Evolutionary conservation across 2,888 invertebrate genomes (phyloP), one percentile per base, ranked within the genome.

Genomic region (Caenorhabditis auriculariae): DNA sequence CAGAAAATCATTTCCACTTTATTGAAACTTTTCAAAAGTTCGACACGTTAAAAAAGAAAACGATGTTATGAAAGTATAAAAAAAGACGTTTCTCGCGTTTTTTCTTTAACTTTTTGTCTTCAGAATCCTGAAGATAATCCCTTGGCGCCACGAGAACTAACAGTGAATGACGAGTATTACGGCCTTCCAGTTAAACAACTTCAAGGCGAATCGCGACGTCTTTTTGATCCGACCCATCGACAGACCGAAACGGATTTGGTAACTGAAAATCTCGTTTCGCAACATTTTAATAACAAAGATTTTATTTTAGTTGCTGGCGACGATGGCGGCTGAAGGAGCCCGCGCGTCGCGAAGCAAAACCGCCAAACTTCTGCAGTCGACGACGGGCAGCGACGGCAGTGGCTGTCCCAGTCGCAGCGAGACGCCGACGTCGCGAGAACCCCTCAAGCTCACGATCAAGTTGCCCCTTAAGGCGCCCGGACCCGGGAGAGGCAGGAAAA

Each of bases 171-270:
- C 32, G 38, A 15, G 28, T 50, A 39, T 17, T 50, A 50, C 27
- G 50, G 50, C 12, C 21, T 17, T 19, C 24, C 26, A 3, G 50
- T 50, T n/a, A 27, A 26, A 50, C 29, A 50, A 27, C 19, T 50
- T 6, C 38, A 26, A 39, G 50, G 50, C 24, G 50, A 50, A 28
- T 39, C 38, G 9, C 38, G 21, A 39, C 6, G 41, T 24, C 24
- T 50, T 3, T 39, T 39, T 27, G 50, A 50, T 28, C 50, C 50
- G 17, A 27, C 50, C n/a, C 50, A 50, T 41, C 15, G n/a, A 19
- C 50, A 39, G 28, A 38, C 50, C 2, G 19, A 38, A 15, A 50
- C 50, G 12, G 50, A 50, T 27, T 41, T 50, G 35, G 48, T 48
- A 48, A 21, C 35, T 32, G 35, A 32, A 32, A 32, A 32, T 32